Base-by-base conservation (phyloP, 2,113 vertebrate genomes). In the Thinocorus orbignyianus region DNA sequence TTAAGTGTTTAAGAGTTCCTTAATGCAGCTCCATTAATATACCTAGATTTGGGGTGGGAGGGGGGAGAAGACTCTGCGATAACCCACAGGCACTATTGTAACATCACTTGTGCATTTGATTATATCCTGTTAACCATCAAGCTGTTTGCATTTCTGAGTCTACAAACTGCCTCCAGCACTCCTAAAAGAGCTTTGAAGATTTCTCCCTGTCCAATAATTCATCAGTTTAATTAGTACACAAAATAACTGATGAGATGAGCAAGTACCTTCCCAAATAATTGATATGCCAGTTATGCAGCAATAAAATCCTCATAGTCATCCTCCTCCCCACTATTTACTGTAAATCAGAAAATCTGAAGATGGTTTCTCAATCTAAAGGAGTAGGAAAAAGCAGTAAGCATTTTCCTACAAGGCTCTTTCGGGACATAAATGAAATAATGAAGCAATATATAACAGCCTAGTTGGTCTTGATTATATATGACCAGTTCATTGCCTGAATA, bases 161-260 rank as follows among this genome's bases (percentile, higher is more conserved):
- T 73, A 81, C 46, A 24, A 54, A 81, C 69, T 74, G 69, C 77
- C 83, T 89, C 42, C 73, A 91, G 92, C 83, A n/a, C 78, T 91
- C 57, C 73, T 87, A 66, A 81, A 92, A 64, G 33, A 68, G 51
- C 91, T 94, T 74, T 92, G 77, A 88, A 92, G 51, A 74, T 91
- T 90, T 66, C 64, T 92, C 76, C 80, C 76, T 91, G 55, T 79
- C 72, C 68, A 84, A 74, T 81, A 93, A 92, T 90, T 81, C 51
- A 68, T 89, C 88, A 77, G 4, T 87, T 91, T 95, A 84, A 93
- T 95, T 95, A 91, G 81, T 88, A 85, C 35, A 55, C 25, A 57
- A 69, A 70, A 82, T 81, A 86, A 78, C 33, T 93, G 84, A 76
- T 5, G 52, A 61, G 81, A 91, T 95, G 70, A 91, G 81, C 48